Conservation (phyloP, 2,113 vertebrate species). For the Porphyrio hochstetteri region DNA sequence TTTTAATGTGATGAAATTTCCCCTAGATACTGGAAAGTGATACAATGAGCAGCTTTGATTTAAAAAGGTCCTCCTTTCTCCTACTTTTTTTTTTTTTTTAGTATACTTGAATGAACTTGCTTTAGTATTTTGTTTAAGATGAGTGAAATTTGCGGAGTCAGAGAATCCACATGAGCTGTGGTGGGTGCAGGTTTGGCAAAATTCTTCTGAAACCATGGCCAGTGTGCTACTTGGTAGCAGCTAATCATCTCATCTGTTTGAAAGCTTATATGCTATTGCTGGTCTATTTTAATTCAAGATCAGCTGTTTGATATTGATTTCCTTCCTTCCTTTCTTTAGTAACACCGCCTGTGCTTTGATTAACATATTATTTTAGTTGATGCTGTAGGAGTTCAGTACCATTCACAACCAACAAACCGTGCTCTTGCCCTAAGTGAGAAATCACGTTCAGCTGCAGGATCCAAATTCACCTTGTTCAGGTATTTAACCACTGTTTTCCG, state of each 20-base stretch:
- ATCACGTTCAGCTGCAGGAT: background rate
- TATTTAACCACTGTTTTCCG: background rate
- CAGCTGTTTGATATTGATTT: background rate
- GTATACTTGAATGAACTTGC: background rate
- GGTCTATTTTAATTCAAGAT: conserved; percentile 9
- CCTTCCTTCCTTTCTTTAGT: background rate
- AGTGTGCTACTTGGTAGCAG: background rate
- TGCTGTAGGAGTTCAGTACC: background rate
- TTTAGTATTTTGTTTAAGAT: background rate
- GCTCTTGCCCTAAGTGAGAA: background rate
- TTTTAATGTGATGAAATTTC: background rate
- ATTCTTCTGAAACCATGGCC: background rate
- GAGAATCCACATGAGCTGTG: background rate
- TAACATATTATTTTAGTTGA: background rate
- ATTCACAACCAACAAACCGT: background rate
- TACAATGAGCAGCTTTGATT: background rate
- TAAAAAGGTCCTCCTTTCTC: background rate
- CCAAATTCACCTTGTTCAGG: background rate
- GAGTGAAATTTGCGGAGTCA: background rate
- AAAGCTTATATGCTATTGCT: background rate
- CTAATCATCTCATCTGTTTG: background rate
- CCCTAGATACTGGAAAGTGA: background rate
- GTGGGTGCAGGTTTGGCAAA: background rate
- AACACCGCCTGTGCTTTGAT: background rate
- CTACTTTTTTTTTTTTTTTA: background rate